Conservation (phyloP, 1,140 invertebrate species). For the Drosophila busckii region DNA sequence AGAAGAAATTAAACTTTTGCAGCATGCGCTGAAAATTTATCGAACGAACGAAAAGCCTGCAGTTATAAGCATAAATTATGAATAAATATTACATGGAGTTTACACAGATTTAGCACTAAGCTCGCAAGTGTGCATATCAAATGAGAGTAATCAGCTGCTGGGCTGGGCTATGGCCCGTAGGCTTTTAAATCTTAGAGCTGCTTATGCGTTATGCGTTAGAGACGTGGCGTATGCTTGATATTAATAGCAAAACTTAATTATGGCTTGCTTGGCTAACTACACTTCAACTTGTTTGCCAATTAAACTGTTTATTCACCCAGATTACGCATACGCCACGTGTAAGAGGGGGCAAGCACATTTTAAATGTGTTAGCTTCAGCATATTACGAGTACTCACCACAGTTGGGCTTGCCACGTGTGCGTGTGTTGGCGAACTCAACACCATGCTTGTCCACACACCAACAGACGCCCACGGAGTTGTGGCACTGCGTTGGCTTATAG, state of each 20-base stretch:
- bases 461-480: conserved; percentile 89
- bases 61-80: conserved; percentile 26
- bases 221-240: conserved; percentile 50
- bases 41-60: neutral
- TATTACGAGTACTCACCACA: conserved; percentile 92
- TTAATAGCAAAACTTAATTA: conserved; percentile 51
- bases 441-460: conserved; percentile 97
- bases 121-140: conserved; percentile 22
- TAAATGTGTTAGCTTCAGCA: neutral
- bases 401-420: conserved; percentile 89
- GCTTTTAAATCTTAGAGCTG: no score
- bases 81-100: conserved; percentile 22
- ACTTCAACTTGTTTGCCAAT: no score
- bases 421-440: conserved; percentile 90
- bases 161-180: no score
- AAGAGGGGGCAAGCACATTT: neutral
- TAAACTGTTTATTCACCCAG: conserved; percentile 27
- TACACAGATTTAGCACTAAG: conserved; percentile 14
- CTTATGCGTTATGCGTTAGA: conserved; percentile 21
- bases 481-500: conserved; percentile 92
- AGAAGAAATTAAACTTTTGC: conserved; percentile 48
- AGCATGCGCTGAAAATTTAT: conserved; percentile 5
- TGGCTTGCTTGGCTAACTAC: conserved; percentile 3
- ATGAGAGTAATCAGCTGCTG: neutral
- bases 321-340: conserved; percentile 48